Evolutionary conservation across 2,888 invertebrate genomes (phyloP).

Genomic region (Laspeyria flexula): DNA sequence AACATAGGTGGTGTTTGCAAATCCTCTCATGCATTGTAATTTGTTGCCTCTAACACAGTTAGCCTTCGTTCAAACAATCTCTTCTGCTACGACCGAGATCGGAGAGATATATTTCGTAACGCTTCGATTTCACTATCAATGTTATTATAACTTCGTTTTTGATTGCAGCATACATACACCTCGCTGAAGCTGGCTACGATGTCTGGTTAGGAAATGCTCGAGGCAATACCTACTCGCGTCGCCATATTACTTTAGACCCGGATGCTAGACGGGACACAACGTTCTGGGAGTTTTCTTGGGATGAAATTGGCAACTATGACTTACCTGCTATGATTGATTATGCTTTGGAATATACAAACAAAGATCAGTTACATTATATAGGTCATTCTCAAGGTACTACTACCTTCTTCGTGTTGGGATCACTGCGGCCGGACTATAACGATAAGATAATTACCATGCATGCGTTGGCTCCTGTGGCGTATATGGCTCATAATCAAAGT

Average conservation of each 20-base stretch:
- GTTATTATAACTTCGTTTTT: too few relatives aligned
- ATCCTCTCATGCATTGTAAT: too few relatives aligned
- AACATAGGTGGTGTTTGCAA: too few relatives aligned
- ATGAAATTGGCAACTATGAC: conserved; percentile 92
- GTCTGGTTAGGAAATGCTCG: conserved; percentile 95
- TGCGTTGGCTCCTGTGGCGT: conserved; percentile 90
- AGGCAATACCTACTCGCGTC: conserved; percentile 89
- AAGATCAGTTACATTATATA: conserved; percentile 88
- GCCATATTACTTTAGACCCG: conserved; percentile 80
- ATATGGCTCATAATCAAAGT: conserved; percentile 83
- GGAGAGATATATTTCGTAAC: too few relatives aligned
- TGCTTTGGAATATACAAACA: conserved; percentile 85
- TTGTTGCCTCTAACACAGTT: too few relatives aligned
- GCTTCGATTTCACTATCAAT: too few relatives aligned
- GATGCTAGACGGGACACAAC: conserved; percentile 61
- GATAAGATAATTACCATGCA: conserved; percentile 88
- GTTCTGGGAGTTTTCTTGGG: conserved; percentile 93
- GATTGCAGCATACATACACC: conserved; percentile 76
- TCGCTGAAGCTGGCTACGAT: conserved; percentile 89
- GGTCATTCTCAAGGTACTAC: conserved; percentile 92
- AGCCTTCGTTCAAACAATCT: too few relatives aligned
- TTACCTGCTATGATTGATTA: conserved; percentile 93
- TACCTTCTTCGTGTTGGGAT: conserved; percentile 88
- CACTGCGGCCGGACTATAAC: conserved; percentile 88
- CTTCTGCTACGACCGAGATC: too few relatives aligned